phyloP scores from a whole-genome alignment of 2,888 invertebrate genomes.

The Tethea ocularis region DNA sequence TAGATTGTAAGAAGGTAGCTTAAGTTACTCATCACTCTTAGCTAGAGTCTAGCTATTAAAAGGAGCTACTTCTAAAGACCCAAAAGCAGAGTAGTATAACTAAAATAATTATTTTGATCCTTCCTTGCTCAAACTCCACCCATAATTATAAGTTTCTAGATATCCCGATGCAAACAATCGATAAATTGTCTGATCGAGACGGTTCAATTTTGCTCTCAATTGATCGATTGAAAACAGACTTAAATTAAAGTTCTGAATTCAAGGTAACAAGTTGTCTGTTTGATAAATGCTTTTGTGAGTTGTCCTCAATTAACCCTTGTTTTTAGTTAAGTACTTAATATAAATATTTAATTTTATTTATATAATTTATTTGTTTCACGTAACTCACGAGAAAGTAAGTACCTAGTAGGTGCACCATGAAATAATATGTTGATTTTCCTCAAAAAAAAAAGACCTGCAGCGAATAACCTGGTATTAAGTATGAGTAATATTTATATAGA shows the following conservation, averaged over 20 bases:
- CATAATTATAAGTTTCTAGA: background rate
- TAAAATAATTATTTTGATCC: too few relatives aligned
- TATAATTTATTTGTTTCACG: background rate
- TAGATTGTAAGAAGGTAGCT: too few relatives aligned
- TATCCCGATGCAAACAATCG: background rate
- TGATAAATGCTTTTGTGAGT: background rate
- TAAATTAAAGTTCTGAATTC: conserved; percentile 22
- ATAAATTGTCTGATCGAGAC: background rate
- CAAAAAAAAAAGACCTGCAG: too few relatives aligned
- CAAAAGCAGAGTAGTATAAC: too few relatives aligned
- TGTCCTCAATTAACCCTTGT: conserved; percentile 38
- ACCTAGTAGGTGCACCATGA: background rate
- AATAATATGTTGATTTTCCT: background rate
- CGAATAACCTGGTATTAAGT: too few relatives aligned
- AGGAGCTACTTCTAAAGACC: too few relatives aligned
- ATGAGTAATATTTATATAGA: too few relatives aligned
- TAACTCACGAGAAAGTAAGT: background rate
- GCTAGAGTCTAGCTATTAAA: too few relatives aligned
- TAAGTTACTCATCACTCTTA: too few relatives aligned
- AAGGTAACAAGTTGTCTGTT: conserved; percentile 28
- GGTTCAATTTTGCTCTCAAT: background rate
- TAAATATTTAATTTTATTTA: conserved; percentile 9
- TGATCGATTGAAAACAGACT: conserved; percentile 20
- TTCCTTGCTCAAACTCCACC: too few relatives aligned
- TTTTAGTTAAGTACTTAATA: conserved; percentile 23